Evolutionary conservation across 2,888 invertebrate genomes (phyloP).

Genomic region (Calameuta filiformis): DNA sequence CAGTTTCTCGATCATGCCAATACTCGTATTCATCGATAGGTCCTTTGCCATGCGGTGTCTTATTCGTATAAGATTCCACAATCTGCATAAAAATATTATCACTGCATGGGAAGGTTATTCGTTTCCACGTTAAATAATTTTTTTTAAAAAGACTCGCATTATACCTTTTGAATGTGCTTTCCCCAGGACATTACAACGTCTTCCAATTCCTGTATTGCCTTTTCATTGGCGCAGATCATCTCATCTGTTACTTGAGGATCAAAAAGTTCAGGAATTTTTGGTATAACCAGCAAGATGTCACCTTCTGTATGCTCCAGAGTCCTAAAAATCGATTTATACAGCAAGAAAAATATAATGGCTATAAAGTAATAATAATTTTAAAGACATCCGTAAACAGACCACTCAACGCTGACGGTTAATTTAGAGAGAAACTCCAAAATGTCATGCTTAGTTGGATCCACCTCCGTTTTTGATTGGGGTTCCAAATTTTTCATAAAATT

Average conservation of each 20-base stretch:
- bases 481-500: constrained; percentile 1
- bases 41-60: constrained; percentile 76
- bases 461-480: constrained; percentile 9
- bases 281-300: constrained; percentile 76
- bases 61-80: constrained; percentile 44
- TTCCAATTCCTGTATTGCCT: constrained; percentile 71
- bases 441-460: constrained; percentile 47
- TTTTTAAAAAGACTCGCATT: constrained; percentile 40
- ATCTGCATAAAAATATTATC: constrained; percentile 29
- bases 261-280: constrained; percentile 69
- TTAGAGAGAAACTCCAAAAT: constrained; percentile 48
- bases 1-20: constrained; percentile 85
- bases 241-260: constrained; percentile 60
- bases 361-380: constrained; percentile 14
- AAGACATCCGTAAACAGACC: constrained; percentile 36
- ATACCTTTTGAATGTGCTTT: constrained; percentile 72
- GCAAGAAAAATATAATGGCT: constrained; percentile 17
- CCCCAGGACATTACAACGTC: constrained; percentile 75
- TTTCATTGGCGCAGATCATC: constrained; percentile 67
- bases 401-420: constrained; percentile 49
- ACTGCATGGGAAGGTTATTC: neutral
- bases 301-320: constrained; percentile 81
- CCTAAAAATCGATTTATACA: constrained; percentile 62
- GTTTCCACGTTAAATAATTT: neutral
- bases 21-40: constrained; percentile 88